Percentiles rank a stretch among this genome's conserved stretches.
Conservation (phyloP, 2,113 vertebrate genomes). For the Hyperoodon ampullatus region DNA sequence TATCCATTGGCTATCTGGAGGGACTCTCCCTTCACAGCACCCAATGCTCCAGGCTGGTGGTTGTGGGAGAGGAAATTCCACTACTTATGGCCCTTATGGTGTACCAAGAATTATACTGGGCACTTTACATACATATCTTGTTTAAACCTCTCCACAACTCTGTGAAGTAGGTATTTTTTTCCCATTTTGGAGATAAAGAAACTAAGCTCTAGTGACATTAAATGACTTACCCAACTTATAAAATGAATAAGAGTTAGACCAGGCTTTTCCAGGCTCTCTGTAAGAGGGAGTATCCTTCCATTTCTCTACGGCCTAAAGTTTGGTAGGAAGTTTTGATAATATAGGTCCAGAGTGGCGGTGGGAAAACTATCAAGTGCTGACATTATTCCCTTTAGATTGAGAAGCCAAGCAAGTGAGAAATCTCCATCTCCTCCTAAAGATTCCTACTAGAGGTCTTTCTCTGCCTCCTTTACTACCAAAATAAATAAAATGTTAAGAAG, state of each 20-base stretch:
- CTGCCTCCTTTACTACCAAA: not conserved
- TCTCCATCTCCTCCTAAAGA: not conserved
- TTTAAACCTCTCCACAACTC: not conserved
- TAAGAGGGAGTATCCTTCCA: not conserved
- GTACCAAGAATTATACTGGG: not conserved
- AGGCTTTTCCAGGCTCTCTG: not conserved
- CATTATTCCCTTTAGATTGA: not conserved
- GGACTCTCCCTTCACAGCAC: not conserved
- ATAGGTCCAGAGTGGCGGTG: not conserved
- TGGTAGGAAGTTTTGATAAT: not conserved
- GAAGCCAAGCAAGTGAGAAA: not conserved
- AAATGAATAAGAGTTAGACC: not conserved
- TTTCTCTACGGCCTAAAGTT: not conserved
- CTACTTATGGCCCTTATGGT: not conserved
- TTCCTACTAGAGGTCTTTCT: not conserved
- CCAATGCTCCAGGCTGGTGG: not conserved
- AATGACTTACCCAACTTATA: not conserved
- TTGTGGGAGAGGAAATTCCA: not conserved
- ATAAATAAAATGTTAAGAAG: not conserved
- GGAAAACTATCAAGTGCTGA: constrained; percentile 16
- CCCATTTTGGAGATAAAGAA: not conserved
- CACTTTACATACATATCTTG: not conserved
- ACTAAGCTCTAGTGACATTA: not conserved
- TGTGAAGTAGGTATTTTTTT: not conserved
- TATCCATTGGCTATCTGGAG: not conserved